phyloP scores from a whole-genome alignment of 1,140 invertebrate genomes.

The Leptinotarsa texana region DNA sequence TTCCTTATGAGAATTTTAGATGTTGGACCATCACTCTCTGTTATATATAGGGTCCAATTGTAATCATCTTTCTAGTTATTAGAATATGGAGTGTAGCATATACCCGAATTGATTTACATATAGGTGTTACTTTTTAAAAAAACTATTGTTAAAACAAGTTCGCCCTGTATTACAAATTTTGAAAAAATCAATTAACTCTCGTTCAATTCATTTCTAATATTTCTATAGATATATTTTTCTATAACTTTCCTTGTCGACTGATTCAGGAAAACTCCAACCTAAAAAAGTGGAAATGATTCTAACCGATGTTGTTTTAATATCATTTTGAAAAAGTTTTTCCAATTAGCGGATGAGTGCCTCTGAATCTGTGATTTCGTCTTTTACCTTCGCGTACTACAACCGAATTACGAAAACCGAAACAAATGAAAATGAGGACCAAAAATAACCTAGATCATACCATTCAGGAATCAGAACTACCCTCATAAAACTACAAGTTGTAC shows the following conservation, averaged over 20 bases:
- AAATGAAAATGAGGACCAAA: slow-evolving; percentile 19
- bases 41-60: slow-evolving; percentile 14
- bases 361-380: slow-evolving; percentile 40
- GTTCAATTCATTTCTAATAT: too few species aligned
- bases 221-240: too few species aligned
- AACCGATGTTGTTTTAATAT: background rate
- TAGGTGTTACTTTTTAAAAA: too few species aligned
- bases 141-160: too few species aligned
- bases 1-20: background rate
- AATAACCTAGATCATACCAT: background rate
- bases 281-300: too few species aligned
- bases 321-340: background rate
- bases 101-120: too few species aligned
- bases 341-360: slow-evolving; percentile 36
- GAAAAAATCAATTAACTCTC: too few species aligned
- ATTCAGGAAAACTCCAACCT: too few species aligned
- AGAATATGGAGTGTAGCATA: background rate
- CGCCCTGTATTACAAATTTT: too few species aligned
- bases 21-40: slow-evolving; percentile 16
- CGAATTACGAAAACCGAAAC: slow-evolving; percentile 32
- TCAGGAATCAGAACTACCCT: background rate
- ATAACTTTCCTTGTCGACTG: too few species aligned
- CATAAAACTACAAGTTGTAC: too few species aligned
- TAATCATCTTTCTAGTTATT: slow-evolving; percentile 20
- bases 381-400: slow-evolving; percentile 30